Percentiles rank a stretch among this genome's conserved stretches.
These are phyloP conservation scores for Blomia tropicalis DNA, from an alignment of 2,888 invertebrate genomes.

Conservation along the genomic window DNA sequence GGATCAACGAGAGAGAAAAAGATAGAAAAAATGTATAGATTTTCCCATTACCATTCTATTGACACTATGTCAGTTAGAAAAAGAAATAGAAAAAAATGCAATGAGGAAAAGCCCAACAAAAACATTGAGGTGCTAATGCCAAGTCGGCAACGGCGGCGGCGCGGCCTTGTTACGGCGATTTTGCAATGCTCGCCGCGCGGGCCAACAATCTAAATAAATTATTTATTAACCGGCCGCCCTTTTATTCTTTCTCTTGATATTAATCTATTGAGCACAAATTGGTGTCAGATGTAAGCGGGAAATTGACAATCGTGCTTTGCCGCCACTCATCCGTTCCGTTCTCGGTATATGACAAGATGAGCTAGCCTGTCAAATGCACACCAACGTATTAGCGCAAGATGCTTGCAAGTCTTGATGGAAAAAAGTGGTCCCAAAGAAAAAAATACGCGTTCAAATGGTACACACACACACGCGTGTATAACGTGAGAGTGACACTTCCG, in stretches of 20 bases:
- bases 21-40: not conserved
- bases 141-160: too few relatives aligned
- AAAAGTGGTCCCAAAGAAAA: too few relatives aligned
- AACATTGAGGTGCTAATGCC: conserved; percentile 8
- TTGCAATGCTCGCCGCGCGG: too few relatives aligned
- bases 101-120: not conserved
- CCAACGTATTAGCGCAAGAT: too few relatives aligned
- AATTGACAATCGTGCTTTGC: not conserved
- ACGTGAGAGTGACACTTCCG: not conserved
- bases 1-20: too few relatives aligned
- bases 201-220: conserved; percentile 7
- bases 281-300: conserved; percentile 3
- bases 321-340: not conserved
- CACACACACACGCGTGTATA: too few relatives aligned
- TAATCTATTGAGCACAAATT: conserved; percentile 4
- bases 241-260: too few relatives aligned
- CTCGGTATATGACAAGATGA: conserved; percentile 1
- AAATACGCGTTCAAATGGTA: too few relatives aligned
- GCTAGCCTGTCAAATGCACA: not conserved
- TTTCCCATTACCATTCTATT: not conserved
- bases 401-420: too few relatives aligned
- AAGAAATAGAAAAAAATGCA: not conserved
- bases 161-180: too few relatives aligned
- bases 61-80: not conserved
- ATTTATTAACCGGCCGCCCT: conserved; percentile 10